Evolutionary conservation across 2,797 vertebrate genomes (phyloP).

Genomic region (Antennarius maculatus): DNA sequence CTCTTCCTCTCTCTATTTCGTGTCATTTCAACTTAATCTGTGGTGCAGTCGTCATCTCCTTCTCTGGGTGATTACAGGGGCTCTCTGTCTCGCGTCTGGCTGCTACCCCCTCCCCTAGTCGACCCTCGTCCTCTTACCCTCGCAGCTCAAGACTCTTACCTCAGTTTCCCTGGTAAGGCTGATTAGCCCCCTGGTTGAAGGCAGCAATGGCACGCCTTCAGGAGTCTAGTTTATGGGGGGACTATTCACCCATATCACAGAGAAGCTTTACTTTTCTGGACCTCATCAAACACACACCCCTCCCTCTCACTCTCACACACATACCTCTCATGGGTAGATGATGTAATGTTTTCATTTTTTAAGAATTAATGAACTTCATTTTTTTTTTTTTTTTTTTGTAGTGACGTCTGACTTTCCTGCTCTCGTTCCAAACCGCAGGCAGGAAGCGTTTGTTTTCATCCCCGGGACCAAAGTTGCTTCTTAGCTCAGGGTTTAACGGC

Average conservation of each 20-base stretch:
- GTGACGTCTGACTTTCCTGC: too few relatives aligned
- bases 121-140: slow-evolving; percentile 30
- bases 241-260: slow-evolving; percentile 41
- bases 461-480: too few relatives aligned
- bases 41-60: slow-evolving; percentile 48
- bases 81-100: slow-evolving; percentile 57
- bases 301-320: too few relatives aligned
- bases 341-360: too few relatives aligned
- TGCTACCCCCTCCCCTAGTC: slow-evolving; percentile 15
- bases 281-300: background rate
- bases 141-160: slow-evolving; percentile 51
- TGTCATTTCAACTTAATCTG: slow-evolving; percentile 46
- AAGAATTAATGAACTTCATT: too few relatives aligned
- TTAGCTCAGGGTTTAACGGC: too few relatives aligned
- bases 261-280: slow-evolving; percentile 36
- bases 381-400: too few relatives aligned
- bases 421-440: too few relatives aligned
- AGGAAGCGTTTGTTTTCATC: too few relatives aligned
- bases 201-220: slow-evolving; percentile 34
- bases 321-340: too few relatives aligned
- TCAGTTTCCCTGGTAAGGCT: slow-evolving; percentile 43
- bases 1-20: background rate
- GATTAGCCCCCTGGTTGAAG: slow-evolving; percentile 52
- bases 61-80: slow-evolving; percentile 48
- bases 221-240: slow-evolving; percentile 43